Evolutionary conservation across 2,797 vertebrate genomes (phyloP), one percentile per base, ranked within the genome.

Genomic region (Oryzias dopingdopingensis): DNA sequence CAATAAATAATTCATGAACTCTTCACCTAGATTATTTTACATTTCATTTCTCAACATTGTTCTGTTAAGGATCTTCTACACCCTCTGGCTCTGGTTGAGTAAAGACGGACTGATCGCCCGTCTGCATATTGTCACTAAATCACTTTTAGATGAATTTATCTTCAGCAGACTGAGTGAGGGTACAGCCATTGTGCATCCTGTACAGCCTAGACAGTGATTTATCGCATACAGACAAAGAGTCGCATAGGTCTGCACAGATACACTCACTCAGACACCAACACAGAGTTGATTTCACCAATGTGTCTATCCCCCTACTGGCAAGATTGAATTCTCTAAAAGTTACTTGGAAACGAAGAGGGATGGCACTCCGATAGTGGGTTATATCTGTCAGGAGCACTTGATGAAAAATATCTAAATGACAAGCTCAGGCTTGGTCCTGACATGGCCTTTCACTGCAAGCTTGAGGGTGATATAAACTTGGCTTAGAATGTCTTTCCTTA

Each of bases 141-240:
- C 83, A 77, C 83, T 83, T 68, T 29, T 52, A 65, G 78, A 85
- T 80, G 54, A 81, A 89, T 89, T 87, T 79, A 77, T 92, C 85
- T 89, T 87, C 62, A 67, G 81, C 37, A 2, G 49, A 52, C 67
- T 62, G 67, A 86, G 68, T 55, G 83, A 37, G 65, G 65, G 65
- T 67, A 72, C 52, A 20, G 75, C 62, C 74, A 56, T 85, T 81
- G 85, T 80, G 71, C 42, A 71, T 80, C 67, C 68, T 82, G 85
- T 81, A 79, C 80, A 70, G 60, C 41, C 52, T 26, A 55, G 90
- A 88, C 89, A 86, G 82, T 91, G 90, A 93, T 92, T 91, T 88
- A 91, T 92, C 69, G 60, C 67, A 40, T 62, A 41, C 62, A 62
- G 74, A 91, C 88, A 90, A 88, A 90, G 86, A 79, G 77, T 65